phyloP scores from a whole-genome alignment of 1,140 invertebrate genomes.

The Scaptomyza pallida region DNA sequence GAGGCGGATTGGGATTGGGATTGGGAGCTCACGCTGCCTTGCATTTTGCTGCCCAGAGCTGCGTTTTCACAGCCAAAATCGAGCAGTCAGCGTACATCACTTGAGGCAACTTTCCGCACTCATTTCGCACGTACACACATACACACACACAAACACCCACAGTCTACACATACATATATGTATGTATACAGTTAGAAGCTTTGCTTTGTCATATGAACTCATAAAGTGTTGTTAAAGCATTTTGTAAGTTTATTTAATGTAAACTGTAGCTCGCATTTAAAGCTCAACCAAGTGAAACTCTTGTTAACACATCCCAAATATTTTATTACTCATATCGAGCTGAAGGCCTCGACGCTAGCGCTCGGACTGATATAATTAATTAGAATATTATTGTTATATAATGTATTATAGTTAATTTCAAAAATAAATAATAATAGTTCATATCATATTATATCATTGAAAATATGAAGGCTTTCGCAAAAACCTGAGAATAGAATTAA shows the following conservation, averaged over 20 bases:
- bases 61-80: conserved; percentile 36
- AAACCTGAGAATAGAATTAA: no score
- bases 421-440: no score
- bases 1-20: neutral
- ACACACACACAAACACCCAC: neutral
- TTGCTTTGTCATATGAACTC: conserved; percentile 5
- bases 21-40: neutral
- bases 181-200: conserved; percentile 9
- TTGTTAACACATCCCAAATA: no score
- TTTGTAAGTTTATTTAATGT: neutral
- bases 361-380: no score
- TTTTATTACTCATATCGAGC: no score
- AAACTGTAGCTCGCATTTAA: neutral
- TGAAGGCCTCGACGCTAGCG: no score
- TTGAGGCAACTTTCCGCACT: conserved; percentile 77
- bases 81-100: conserved; percentile 47
- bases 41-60: neutral
- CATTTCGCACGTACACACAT: conserved; percentile 64
- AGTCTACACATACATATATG: neutral
- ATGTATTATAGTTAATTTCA: no score
- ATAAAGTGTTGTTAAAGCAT: conserved; percentile 3
- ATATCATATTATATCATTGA: no score
- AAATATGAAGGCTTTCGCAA: no score
- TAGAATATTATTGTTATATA: no score
- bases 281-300: no score